A percentile compares a stretch with the other conserved stretches of the same genome.
Evolutionary conservation across 1,140 invertebrate species (phyloP).

Genomic region (Mylabris phalerata): DNA sequence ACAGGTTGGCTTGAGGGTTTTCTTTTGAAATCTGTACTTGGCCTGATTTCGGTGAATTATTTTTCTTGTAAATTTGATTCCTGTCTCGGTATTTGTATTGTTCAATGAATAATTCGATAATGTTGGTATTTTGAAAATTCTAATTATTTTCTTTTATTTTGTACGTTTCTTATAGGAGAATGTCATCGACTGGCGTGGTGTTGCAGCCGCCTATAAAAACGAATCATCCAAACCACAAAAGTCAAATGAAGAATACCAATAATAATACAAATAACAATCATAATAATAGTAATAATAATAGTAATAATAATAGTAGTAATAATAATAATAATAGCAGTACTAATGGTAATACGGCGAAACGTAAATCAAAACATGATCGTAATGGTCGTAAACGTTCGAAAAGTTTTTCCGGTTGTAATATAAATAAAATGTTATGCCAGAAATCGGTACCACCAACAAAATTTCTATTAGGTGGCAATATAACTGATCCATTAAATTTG

Average conservation of each 20-base stretch:
- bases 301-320: no score
- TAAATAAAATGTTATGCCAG: conserved; percentile 52
- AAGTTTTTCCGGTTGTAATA: conserved; percentile 43
- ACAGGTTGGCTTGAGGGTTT: no score
- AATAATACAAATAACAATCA: no score
- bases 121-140: no score
- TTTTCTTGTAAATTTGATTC: no score
- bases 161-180: conserved; percentile 2
- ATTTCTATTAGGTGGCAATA: conserved; percentile 91
- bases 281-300: no score
- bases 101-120: no score
- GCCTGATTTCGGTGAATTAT: no score
- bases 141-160: no score
- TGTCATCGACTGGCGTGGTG: conserved; percentile 26
- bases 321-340: conserved; percentile 1
- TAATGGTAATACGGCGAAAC: conserved; percentile 19
- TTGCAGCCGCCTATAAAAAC: conserved; percentile 11
- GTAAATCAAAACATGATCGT: conserved; percentile 33
- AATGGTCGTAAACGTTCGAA: conserved; percentile 46
- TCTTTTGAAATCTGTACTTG: no score
- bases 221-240: conserved; percentile 19
- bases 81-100: no score
- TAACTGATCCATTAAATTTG: conserved; percentile 89
- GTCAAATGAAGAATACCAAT: conserved; percentile 7
- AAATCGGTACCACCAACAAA: conserved; percentile 81